Percentiles rank a stretch among this genome's conserved stretches.
These are phyloP conservation scores for Plutomurus gul DNA, from an alignment of 1,140 invertebrate species.

Conservation along the genomic window DNA sequence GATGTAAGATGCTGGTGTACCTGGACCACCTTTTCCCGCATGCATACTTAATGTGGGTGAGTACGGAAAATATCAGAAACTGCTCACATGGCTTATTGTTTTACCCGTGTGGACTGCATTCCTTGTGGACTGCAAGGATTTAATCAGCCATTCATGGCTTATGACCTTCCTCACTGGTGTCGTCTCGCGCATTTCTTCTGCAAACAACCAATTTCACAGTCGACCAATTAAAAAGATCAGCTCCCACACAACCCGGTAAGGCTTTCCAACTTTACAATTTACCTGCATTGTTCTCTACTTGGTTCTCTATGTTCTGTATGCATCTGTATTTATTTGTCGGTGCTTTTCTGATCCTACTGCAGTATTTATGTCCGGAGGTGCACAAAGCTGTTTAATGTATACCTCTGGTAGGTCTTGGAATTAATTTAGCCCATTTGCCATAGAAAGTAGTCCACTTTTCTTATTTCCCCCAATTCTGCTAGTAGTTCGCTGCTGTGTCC, in stretches of 20 bases:
- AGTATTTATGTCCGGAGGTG: too few species aligned
- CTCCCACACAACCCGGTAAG: constrained; percentile 33
- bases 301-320: too few species aligned
- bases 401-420: too few species aligned
- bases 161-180: constrained; percentile 57
- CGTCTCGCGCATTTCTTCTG: constrained; percentile 48
- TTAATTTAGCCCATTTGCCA: too few species aligned
- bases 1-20: not conserved
- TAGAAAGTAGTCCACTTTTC: too few species aligned
- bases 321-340: too few species aligned
- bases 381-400: too few species aligned
- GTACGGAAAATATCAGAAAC: constrained; percentile 83
- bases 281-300: not conserved
- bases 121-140: constrained; percentile 88
- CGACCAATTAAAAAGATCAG: constrained; percentile 50
- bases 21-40: constrained; percentile 77
- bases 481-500: too few species aligned
- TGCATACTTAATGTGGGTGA: too few species aligned
- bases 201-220: constrained; percentile 54
- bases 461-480: too few species aligned
- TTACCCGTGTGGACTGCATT: constrained; percentile 82
- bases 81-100: constrained; percentile 82
- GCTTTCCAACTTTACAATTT: not conserved
- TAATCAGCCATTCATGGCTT: constrained; percentile 71
- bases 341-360: too few species aligned